Percentiles rank a stretch among this genome's conserved stretches.
These are phyloP conservation scores for Chaetura pelagica DNA, from an alignment of 2,113 vertebrate species.

Conservation along the genomic window DNA sequence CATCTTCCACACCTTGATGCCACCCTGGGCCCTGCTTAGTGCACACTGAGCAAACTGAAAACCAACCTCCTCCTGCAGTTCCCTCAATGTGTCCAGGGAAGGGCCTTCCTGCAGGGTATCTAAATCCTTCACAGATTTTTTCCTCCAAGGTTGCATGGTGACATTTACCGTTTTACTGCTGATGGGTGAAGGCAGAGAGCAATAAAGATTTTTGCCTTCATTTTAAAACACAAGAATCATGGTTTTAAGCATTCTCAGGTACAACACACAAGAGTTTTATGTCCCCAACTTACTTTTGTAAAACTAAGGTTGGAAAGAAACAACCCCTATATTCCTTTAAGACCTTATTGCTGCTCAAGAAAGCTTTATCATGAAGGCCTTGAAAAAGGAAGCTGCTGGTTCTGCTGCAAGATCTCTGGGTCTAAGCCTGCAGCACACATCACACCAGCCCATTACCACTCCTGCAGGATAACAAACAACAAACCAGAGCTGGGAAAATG, in stretches of 20 bases:
- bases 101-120: too few species aligned
- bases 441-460: fast-evolving
- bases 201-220: background rate
- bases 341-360: background rate
- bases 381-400: fast-evolving
- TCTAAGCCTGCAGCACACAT: background rate
- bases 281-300: background rate
- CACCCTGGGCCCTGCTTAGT: background rate
- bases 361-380: fast-evolving
- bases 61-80: background rate
- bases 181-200: background rate
- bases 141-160: background rate
- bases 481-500: fast-evolving
- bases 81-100: background rate
- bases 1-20: fast-evolving
- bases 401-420: background rate
- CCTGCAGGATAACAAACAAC: background rate
- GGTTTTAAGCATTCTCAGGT: background rate
- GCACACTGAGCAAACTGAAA: background rate
- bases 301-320: background rate
- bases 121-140: background rate
- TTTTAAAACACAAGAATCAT: background rate
- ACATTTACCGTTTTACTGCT: background rate
- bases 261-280: fast-evolving
- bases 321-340: background rate